A percentile compares a stretch with the other conserved stretches of the same genome.
Evolutionary conservation across 2,888 invertebrate species (phyloP).

Genomic region (Drosophila borealis): DNA sequence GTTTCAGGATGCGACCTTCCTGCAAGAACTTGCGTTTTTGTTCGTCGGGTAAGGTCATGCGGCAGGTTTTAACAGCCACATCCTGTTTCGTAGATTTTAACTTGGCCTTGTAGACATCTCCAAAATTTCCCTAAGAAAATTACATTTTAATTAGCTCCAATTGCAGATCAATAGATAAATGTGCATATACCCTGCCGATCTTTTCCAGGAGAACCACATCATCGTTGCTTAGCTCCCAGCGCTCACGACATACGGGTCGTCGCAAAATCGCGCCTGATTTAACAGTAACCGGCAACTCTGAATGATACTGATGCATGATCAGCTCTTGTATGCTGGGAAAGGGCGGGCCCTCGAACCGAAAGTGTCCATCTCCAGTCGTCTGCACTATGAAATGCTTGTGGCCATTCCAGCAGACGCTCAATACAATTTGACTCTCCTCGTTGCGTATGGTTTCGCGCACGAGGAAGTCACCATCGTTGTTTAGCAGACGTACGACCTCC

Average conservation of each 20-base stretch:
- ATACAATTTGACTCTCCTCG: constrained; percentile 95
- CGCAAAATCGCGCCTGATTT: constrained; percentile 95
- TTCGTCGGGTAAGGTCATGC: constrained; percentile 96
- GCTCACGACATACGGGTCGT: constrained; percentile 94
- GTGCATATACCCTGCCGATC: constrained; percentile 92
- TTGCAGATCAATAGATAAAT: too few relatives aligned
- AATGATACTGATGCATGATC: constrained; percentile 94
- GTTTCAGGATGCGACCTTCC: constrained; percentile 97
- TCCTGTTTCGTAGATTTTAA: constrained; percentile 93
- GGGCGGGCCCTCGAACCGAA: constrained; percentile 96
- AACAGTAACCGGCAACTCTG: constrained; percentile 94
- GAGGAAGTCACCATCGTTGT: constrained; percentile 97
- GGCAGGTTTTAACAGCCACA: constrained; percentile 98
- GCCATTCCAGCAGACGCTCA: constrained; percentile 98
- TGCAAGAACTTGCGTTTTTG: constrained; percentile 97
- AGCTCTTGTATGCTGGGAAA: constrained; percentile 97
- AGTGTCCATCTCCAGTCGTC: constrained; percentile 96
- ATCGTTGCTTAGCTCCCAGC: constrained; percentile 98
- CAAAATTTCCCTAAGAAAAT: constrained; percentile 94
- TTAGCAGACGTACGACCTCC: constrained; percentile 95
- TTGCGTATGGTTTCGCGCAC: constrained; percentile 97
- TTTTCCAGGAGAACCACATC: constrained; percentile 96
- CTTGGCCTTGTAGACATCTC: constrained; percentile 97
- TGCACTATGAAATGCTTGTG: constrained; percentile 99
- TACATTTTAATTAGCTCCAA: neutral